A percentile compares a stretch with the other conserved stretches of the same genome.
Evolutionary conservation across 2,113 vertebrate species (phyloP).

Genomic region (Centrocercus urophasianus): DNA sequence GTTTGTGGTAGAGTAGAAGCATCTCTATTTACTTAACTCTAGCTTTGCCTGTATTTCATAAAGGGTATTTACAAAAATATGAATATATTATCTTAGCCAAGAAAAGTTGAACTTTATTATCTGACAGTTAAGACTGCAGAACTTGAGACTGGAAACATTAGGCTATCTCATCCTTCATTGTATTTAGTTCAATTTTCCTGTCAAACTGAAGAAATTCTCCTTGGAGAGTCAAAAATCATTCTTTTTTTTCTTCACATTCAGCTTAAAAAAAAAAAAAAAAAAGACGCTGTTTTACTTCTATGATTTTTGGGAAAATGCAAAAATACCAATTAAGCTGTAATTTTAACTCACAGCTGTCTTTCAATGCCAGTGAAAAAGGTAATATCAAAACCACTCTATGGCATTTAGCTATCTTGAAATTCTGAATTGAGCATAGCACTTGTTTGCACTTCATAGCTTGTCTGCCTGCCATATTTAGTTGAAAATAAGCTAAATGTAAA

Average conservation of each 20-base stretch:
- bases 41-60: background rate
- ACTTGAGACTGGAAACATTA: slow-evolving; percentile 15
- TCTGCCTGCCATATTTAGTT: background rate
- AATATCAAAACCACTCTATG: background rate
- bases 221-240: slow-evolving; percentile 9
- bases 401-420: background rate
- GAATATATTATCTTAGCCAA: background rate
- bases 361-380: background rate
- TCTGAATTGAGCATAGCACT: background rate
- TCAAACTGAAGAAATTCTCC: slow-evolving; percentile 43
- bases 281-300: background rate
- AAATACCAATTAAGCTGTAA: slow-evolving; percentile 32
- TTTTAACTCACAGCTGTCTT: slow-evolving; percentile 39
- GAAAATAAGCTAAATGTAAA: background rate
- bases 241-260: background rate
- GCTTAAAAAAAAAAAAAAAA: background rate
- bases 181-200: slow-evolving; percentile 55
- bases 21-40: background rate
- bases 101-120: background rate
- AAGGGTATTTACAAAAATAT: background rate
- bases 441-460: background rate
- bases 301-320: slow-evolving; percentile 7
- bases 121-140: slow-evolving; percentile 18
- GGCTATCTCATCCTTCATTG: background rate
- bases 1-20: background rate